These are phyloP conservation scores for Ageneiosus marmoratus DNA, from an alignment of 2,113 vertebrate genomes.

Conservation along the genomic window DNA sequence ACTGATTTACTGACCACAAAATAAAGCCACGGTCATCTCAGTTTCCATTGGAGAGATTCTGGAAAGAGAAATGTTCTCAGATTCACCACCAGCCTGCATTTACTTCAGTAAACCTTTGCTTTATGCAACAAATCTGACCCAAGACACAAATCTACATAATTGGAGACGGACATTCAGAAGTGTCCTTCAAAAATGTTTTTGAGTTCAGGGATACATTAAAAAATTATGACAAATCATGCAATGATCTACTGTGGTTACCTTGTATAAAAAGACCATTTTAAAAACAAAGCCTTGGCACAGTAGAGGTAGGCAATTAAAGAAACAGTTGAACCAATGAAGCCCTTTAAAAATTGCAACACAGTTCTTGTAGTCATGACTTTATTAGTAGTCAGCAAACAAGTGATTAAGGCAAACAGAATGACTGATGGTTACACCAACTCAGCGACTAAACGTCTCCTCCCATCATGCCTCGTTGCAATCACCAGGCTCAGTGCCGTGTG, in stretches of 20 bases:
- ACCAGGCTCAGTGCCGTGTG: background rate
- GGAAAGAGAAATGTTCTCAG: too few relatives aligned
- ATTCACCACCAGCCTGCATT: too few relatives aligned
- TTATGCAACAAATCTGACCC: background rate
- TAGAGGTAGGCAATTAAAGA: background rate
- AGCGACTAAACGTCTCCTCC: background rate
- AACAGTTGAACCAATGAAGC: background rate
- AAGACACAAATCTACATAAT: background rate
- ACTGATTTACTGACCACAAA: too few relatives aligned
- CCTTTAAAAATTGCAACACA: background rate
- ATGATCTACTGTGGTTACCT: background rate
- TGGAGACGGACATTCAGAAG: background rate
- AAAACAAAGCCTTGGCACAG: background rate
- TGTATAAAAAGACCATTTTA: background rate
- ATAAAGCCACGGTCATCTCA: too few relatives aligned
- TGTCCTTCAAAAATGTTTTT: background rate
- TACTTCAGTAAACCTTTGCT: background rate
- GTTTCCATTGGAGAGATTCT: too few relatives aligned
- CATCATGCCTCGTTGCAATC: conserved; percentile 35
- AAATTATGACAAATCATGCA: background rate
- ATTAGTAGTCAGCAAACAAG: conserved; percentile 11
- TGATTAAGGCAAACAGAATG: conserved; percentile 19
- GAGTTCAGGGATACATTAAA: background rate
- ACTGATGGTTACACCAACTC: background rate
- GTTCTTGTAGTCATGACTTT: background rate